These are phyloP conservation scores for Sapayoa aenigma DNA, from an alignment of 2,113 vertebrate genomes.

Conservation along the genomic window DNA sequence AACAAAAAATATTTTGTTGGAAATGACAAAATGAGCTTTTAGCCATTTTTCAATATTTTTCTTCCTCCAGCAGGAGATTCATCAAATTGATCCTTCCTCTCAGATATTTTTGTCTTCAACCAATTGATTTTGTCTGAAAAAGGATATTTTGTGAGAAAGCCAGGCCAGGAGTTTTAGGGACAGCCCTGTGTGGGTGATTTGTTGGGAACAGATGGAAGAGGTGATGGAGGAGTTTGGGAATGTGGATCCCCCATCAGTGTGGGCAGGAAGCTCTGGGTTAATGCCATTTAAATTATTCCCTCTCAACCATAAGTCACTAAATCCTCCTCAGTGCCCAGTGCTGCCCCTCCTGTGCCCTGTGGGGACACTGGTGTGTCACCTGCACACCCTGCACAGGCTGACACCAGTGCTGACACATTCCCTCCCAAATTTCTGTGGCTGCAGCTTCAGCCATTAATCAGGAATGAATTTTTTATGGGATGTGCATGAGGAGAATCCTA, in stretches of 20 bases:
- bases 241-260: neutral
- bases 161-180: neutral
- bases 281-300: neutral
- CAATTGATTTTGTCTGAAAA: neutral
- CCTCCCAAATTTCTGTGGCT: neutral
- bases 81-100: neutral
- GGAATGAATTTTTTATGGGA: neutral
- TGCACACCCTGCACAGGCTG: neutral
- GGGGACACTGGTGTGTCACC: neutral
- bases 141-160: neutral
- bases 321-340: neutral
- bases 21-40: conserved; percentile 15
- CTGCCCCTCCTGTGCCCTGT: neutral
- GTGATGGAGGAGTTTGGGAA: neutral
- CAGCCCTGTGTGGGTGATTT: rapidly evolving
- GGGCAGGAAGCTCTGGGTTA: neutral
- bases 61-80: neutral
- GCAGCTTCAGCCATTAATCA: neutral
- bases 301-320: neutral
- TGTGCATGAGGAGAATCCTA: neutral
- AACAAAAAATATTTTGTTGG: neutral
- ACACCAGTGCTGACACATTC: neutral
- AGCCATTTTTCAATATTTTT: neutral
- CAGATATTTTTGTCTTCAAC: neutral
- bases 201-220: neutral